A percentile compares a stretch with the other conserved stretches of the same genome.
phyloP scores from a whole-genome alignment of 1,140 invertebrate species.

The Pristionchus pacificus region DNA sequence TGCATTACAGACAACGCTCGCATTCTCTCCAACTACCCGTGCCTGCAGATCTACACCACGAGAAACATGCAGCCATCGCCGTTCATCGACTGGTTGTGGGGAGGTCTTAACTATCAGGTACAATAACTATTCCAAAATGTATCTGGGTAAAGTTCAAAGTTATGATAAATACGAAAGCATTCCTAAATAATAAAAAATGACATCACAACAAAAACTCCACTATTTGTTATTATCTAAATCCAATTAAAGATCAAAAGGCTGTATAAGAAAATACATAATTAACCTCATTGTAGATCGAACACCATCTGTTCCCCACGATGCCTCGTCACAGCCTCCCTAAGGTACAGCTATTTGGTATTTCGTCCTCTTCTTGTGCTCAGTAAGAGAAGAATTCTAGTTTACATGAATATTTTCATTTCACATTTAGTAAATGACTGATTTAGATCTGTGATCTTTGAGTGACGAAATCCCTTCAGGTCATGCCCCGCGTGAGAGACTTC shows the following conservation, averaged over 20 bases:
- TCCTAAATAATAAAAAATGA: not conserved
- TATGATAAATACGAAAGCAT: not conserved
- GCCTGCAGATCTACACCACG: constrained; percentile 57
- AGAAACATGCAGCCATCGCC: constrained; percentile 55
- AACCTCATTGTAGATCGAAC: constrained; percentile 50
- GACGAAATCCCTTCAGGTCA: constrained; percentile 41
- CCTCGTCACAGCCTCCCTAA: constrained; percentile 50
- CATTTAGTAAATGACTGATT: no score
- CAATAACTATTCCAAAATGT: not conserved
- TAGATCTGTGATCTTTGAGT: constrained; percentile 2
- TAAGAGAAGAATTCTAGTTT: not conserved
- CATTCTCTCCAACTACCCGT: constrained; percentile 55
- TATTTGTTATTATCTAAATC: not conserved
- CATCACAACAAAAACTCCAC: constrained; percentile 1
- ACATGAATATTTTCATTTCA: not conserved
- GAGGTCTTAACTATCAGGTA: constrained; percentile 56
- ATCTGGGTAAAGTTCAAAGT: not conserved
- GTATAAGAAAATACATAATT: constrained; percentile 9
- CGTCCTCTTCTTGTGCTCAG: not conserved
- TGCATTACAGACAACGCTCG: constrained; percentile 46
- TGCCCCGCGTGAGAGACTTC: constrained; percentile 55
- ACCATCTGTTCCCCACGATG: constrained; percentile 58
- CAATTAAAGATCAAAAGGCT: not conserved
- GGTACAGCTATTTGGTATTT: constrained; percentile 16
- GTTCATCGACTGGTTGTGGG: constrained; percentile 58